A percentile compares a stretch with the other conserved stretches of the same genome.
phyloP scores from a whole-genome alignment of 2,888 invertebrate genomes.

The Lamellibrachia columna region DNA sequence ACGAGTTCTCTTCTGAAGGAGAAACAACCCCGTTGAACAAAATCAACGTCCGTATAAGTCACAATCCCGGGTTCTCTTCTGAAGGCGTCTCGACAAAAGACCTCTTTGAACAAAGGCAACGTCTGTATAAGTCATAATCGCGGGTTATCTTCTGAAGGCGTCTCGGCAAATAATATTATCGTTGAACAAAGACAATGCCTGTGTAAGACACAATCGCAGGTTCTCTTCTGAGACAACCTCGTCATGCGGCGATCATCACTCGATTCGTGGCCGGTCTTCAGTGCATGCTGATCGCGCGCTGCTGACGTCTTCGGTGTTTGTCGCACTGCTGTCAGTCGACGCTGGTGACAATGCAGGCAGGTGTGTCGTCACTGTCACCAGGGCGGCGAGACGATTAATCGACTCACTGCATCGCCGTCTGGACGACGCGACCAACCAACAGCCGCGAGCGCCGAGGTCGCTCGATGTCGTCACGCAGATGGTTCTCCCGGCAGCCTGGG shows the following conservation, averaged over 20 bases:
- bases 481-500: neutral
- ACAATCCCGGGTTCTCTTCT: too few relatives aligned
- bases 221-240: neutral
- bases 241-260: neutral
- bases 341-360: neutral
- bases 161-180: too few relatives aligned
- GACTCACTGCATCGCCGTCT: neutral
- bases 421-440: neutral
- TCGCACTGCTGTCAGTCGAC: neutral
- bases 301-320: too few relatives aligned
- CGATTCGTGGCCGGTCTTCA: neutral
- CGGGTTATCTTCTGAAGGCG: too few relatives aligned
- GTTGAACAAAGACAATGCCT: too few relatives aligned
- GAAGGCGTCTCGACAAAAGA: too few relatives aligned
- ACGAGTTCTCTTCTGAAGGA: neutral
- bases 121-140: too few relatives aligned
- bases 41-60: too few relatives aligned
- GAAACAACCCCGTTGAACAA: neutral
- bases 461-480: neutral
- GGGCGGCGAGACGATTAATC: neutral
- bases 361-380: neutral
- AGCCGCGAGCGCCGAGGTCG: neutral
- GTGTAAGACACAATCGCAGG: neutral
- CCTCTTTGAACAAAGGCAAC: too few relatives aligned
- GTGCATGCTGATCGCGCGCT: neutral